These are phyloP conservation scores for Tympanoctomys barrerae DNA, from an alignment of 2,797 vertebrate species.

Conservation along the genomic window DNA sequence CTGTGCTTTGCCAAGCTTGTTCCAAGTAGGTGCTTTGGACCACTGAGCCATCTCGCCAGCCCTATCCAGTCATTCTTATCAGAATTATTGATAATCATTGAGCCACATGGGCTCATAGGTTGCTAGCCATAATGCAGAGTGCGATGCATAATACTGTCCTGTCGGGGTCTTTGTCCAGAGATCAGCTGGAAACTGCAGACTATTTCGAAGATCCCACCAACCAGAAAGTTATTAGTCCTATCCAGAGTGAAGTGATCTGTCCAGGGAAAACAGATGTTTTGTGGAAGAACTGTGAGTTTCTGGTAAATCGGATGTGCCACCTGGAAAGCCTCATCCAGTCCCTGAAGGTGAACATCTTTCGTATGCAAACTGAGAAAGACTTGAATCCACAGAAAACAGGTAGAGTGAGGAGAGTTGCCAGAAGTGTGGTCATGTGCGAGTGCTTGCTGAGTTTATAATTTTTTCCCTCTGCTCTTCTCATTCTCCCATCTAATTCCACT, in stretches of 20 bases:
- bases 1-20: no score
- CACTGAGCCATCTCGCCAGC: no score
- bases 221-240: constrained; percentile 77
- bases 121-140: not conserved
- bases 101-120: not conserved
- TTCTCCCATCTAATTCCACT: not conserved
- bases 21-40: no score
- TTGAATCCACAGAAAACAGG: constrained; percentile 86
- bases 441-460: not conserved
- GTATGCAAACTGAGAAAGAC: constrained; percentile 87
- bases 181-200: constrained; percentile 32
- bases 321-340: constrained; percentile 89
- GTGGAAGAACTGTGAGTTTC: constrained; percentile 86
- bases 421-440: not conserved
- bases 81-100: not conserved
- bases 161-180: constrained; percentile 70
- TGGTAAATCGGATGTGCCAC: constrained; percentile 84
- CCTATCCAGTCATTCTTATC: not conserved
- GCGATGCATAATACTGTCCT: constrained; percentile 15
- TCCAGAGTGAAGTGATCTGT: constrained; percentile 69
- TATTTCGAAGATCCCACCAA: constrained; percentile 23
- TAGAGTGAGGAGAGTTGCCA: constrained; percentile 55
- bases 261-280: constrained; percentile 72
- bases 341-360: constrained; percentile 87
- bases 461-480: constrained; percentile 9